These are phyloP conservation scores for Ceyx margarethae DNA, from an alignment of 2,113 vertebrate species.

Conservation along the genomic window DNA sequence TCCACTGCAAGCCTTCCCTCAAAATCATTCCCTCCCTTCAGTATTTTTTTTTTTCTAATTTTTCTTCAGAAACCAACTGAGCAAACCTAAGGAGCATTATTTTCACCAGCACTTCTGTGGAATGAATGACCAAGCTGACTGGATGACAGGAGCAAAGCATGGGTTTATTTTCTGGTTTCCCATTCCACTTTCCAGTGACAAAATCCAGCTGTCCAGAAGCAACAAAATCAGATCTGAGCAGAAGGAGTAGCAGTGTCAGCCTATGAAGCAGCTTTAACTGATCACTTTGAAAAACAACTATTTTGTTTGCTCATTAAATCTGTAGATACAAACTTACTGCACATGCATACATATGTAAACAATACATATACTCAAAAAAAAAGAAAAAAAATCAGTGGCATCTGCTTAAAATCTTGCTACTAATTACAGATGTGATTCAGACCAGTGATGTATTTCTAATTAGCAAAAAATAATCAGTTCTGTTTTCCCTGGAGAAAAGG, in stretches of 20 bases:
- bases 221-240: not conserved
- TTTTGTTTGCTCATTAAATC: constrained; percentile 13
- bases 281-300: not conserved
- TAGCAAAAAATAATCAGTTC: constrained; percentile 57
- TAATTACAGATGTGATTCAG: constrained; percentile 44
- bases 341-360: not conserved
- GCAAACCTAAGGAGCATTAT: not conserved
- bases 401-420: constrained; percentile 16
- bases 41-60: not conserved
- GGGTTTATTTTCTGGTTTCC: constrained; percentile 15
- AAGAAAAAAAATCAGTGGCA: not conserved
- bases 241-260: not conserved
- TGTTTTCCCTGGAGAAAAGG: constrained; percentile 35
- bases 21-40: not conserved
- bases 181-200: not conserved
- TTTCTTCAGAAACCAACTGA: not conserved
- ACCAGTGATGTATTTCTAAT: constrained; percentile 49
- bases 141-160: not conserved
- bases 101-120: not conserved
- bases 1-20: not conserved
- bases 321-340: not conserved
- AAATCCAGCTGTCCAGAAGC: not conserved
- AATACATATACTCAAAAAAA: constrained; percentile 5
- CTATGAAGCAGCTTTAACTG: not conserved
- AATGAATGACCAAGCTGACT: not conserved